Conservation (phyloP, 2,797 vertebrate genomes). For the Trematomus bernacchii region DNA sequence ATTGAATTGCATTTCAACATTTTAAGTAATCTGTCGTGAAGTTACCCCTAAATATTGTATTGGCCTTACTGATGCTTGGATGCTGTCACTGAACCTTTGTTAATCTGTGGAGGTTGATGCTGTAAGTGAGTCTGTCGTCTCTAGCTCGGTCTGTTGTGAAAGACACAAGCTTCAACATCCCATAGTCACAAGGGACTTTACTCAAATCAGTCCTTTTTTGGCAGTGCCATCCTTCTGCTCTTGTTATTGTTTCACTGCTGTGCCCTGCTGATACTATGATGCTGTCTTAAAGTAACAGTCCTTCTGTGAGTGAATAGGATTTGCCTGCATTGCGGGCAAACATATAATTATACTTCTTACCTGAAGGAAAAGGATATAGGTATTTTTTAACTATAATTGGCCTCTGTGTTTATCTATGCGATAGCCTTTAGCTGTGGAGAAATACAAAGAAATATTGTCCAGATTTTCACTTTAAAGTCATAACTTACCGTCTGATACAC, state of each 20-base stretch:
- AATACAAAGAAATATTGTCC: slow-evolving; percentile 23
- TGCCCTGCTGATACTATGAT: slow-evolving; percentile 38
- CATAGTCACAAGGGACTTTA: slow-evolving; percentile 23
- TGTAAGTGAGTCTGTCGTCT: slow-evolving; percentile 14
- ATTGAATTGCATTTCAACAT: slow-evolving; percentile 23
- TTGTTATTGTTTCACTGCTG: slow-evolving; percentile 46
- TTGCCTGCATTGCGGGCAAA: slow-evolving; percentile 21
- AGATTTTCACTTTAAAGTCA: slow-evolving; percentile 45
- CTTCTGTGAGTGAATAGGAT: slow-evolving; percentile 30
- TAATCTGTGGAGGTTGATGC: slow-evolving; percentile 19
- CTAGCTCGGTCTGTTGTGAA: slow-evolving; percentile 21
- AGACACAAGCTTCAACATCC: slow-evolving; percentile 27
- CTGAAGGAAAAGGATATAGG: slow-evolving; percentile 34
- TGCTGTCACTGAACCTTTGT: slow-evolving; percentile 32
- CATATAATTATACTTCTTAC: slow-evolving; percentile 41
- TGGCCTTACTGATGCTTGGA: slow-evolving; percentile 29
- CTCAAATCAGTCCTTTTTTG: slow-evolving; percentile 24
- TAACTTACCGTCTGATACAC: slow-evolving; percentile 68
- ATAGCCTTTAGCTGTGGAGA: slow-evolving; percentile 32
- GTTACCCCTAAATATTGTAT: slow-evolving; percentile 12
- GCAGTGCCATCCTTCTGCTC: slow-evolving; percentile 33
- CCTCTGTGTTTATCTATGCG: slow-evolving; percentile 31
- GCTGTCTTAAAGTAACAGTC: slow-evolving; percentile 31
- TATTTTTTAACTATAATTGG: slow-evolving; percentile 11
- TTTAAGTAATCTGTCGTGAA: not conserved